Conservation (phyloP, 2,797 vertebrate genomes). For the Margarornis squamiger region DNA sequence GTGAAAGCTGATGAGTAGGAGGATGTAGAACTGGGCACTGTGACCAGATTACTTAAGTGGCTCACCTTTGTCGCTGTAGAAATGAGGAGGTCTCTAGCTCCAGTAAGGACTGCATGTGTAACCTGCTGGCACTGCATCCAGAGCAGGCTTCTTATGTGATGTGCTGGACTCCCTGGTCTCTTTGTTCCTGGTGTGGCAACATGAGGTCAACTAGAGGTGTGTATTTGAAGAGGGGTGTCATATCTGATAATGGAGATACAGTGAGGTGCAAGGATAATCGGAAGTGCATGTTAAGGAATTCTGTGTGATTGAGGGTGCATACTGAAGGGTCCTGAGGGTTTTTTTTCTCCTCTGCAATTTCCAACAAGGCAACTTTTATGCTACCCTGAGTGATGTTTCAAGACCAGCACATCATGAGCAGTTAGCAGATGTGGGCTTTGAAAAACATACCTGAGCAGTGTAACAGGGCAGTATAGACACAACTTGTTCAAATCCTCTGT, state of each 20-base stretch:
- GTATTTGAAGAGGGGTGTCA: background rate
- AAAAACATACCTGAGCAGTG: background rate
- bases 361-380: background rate
- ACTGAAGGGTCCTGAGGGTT: background rate
- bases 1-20: background rate
- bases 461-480: background rate
- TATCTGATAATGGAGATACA: accelerated
- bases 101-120: accelerated
- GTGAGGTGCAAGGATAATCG: background rate
- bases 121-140: background rate
- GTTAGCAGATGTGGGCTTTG: background rate
- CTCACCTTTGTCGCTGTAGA: background rate
- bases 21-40: background rate
- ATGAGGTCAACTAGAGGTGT: background rate
- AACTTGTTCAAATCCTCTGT: background rate
- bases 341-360: background rate
- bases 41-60: background rate
- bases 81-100: background rate
- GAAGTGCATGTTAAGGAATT: background rate
- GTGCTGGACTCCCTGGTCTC: background rate
- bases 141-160: background rate
- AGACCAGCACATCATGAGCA: background rate
- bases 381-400: background rate
- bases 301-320: background rate
- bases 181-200: background rate